Conservation (phyloP, 1,140 invertebrate genomes). For the Asobara japonica region DNA sequence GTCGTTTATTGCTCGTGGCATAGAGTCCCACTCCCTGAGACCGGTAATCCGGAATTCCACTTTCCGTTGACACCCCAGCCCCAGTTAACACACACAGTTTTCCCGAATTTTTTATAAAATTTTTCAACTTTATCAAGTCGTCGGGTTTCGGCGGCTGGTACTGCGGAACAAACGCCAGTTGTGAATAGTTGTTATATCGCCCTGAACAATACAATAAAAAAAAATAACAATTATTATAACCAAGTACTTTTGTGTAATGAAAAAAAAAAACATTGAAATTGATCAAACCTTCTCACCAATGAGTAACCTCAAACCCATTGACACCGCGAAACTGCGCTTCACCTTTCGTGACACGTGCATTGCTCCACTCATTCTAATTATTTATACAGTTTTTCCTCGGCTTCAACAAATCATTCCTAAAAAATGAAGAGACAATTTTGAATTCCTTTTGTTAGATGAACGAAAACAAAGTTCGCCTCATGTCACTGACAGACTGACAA, state of each 20-base stretch:
- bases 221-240: not conserved
- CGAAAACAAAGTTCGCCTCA: too few species aligned
- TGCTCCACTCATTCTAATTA: not conserved
- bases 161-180: conserved; percentile 75
- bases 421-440: not conserved
- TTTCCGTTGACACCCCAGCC: conserved; percentile 96
- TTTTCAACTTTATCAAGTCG: conserved; percentile 72
- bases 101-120: conserved; percentile 72
- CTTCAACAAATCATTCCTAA: not conserved
- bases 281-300: conserved; percentile 8
- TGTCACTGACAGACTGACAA: too few species aligned
- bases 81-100: conserved; percentile 85
- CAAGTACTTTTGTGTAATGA: not conserved
- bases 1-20: conserved; percentile 82
- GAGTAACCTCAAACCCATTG: conserved; percentile 13
- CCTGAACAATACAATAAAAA: not conserved
- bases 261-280: not conserved
- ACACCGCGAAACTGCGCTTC: not conserved
- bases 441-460: not conserved
- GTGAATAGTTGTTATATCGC: conserved; percentile 30
- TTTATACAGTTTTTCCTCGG: not conserved
- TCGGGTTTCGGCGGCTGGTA: conserved; percentile 71
- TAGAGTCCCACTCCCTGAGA: conserved; percentile 93
- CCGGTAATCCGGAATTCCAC: conserved; percentile 94
- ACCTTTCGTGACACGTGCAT: not conserved